Conservation (phyloP, 2,113 vertebrate genomes). For the Heteronetta atricapilla region DNA sequence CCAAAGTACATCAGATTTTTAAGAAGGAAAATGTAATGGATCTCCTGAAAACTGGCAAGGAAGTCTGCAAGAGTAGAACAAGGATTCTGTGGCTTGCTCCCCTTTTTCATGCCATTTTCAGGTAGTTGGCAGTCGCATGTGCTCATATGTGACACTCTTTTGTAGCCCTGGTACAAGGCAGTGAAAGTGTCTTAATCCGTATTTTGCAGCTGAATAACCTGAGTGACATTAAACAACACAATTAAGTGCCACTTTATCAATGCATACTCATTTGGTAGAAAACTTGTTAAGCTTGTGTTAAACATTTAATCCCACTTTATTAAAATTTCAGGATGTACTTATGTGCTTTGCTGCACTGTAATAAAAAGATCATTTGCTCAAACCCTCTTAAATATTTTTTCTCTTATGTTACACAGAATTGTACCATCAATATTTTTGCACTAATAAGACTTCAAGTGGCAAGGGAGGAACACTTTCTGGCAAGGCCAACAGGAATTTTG, state of each 20-base stretch:
- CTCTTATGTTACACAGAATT: not conserved
- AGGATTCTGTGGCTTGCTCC: not conserved
- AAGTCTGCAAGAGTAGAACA: not conserved
- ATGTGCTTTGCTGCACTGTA: not conserved
- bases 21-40: not conserved
- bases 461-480: not conserved
- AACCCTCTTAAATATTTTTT: not conserved
- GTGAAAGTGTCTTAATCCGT: not conserved
- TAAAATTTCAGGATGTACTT: not conserved
- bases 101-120: not conserved
- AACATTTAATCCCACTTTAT: not conserved
- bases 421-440: not conserved
- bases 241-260: not conserved
- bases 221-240: not conserved
- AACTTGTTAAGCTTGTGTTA: not conserved
- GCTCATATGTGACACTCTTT: not conserved
- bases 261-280: not conserved
- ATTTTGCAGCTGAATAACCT: not conserved
- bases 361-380: not conserved
- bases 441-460: rapidly evolving
- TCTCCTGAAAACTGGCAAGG: not conserved
- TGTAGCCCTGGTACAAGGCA: not conserved
- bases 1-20: not conserved
- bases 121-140: not conserved
- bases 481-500: not conserved